These are phyloP conservation scores for Butorides virescens DNA, from an alignment of 2,113 vertebrate genomes.

Conservation along the genomic window DNA sequence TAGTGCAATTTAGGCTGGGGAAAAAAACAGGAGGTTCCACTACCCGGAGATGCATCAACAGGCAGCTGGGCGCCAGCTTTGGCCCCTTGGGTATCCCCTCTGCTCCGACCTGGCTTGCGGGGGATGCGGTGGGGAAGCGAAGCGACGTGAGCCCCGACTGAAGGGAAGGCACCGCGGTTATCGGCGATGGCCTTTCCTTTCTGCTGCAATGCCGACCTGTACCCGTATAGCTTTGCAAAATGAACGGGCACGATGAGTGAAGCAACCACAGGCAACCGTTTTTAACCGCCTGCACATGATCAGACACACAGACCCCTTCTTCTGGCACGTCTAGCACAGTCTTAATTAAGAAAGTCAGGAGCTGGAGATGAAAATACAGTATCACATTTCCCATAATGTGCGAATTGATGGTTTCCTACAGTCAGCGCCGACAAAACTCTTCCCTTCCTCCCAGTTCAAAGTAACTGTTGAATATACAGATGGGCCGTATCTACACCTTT, in stretches of 20 bases:
- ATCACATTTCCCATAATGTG: slow-evolving; percentile 55
- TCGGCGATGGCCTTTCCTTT: background rate
- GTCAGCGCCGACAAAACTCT: slow-evolving; percentile 20
- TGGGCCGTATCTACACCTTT: slow-evolving; percentile 47
- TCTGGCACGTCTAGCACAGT: slow-evolving; percentile 48
- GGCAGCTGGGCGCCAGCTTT: background rate
- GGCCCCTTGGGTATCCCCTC: background rate
- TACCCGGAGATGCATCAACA: background rate
- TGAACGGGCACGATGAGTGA: rapidly evolving
- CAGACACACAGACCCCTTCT: slow-evolving; percentile 20
- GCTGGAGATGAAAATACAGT: slow-evolving; percentile 26
- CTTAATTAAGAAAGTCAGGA: slow-evolving; percentile 54
- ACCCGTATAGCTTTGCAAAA: rapidly evolving
- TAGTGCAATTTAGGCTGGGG: background rate
- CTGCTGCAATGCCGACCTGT: background rate
- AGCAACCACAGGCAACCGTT: background rate
- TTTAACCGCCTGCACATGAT: slow-evolving; percentile 3
- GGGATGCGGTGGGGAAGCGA: rapidly evolving
- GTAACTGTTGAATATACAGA: slow-evolving; percentile 61
- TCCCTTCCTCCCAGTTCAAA: slow-evolving; percentile 59
- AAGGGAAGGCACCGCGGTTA: background rate
- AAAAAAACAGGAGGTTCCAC: background rate
- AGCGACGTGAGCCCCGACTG: rapidly evolving
- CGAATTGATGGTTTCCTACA: slow-evolving; percentile 59
- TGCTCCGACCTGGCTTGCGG: background rate